Evolutionary conservation across 2,797 vertebrate species (phyloP).

Genomic region (Tolypeutes matacus): DNA sequence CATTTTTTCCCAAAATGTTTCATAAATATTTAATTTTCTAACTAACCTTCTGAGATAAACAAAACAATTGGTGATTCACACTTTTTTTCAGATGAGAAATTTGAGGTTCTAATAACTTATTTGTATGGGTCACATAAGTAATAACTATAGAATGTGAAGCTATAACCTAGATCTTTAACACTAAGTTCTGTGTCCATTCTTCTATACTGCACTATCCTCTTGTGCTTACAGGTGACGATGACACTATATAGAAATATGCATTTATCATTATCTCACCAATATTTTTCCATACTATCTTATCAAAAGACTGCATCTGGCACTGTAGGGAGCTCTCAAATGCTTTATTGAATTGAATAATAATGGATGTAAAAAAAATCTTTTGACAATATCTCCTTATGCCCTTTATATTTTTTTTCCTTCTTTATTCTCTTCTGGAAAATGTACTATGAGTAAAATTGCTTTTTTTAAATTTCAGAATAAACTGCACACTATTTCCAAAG

Average conservation of each 20-base stretch:
- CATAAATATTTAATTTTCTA: constrained; percentile 29
- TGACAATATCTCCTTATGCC: not conserved
- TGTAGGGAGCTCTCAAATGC: not conserved
- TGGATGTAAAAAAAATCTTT: constrained; percentile 21
- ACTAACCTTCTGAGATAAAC: not conserved
- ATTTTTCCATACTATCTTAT: not conserved
- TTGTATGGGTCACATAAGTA: not conserved
- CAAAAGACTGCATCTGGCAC: not conserved
- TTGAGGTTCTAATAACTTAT: not conserved
- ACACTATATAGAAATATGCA: not conserved
- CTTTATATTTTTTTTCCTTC: constrained; percentile 29
- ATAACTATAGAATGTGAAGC: not conserved
- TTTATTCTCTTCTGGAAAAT: constrained; percentile 61
- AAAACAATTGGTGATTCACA: not conserved
- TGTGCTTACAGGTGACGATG: not conserved
- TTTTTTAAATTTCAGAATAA: constrained; percentile 53
- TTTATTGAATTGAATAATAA: constrained; percentile 39
- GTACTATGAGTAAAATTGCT: not conserved
- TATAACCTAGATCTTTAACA: not conserved
- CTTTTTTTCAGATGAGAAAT: constrained; percentile 13
- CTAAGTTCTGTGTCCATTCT: not conserved
- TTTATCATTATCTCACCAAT: not conserved
- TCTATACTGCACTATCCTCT: not conserved
- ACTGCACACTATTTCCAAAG: constrained; percentile 42
- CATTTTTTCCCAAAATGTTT: not conserved